Percentiles rank a stretch among this genome's conserved stretches.
These are phyloP conservation scores for Phalacrocorax pelagicus DNA, from an alignment of 2,113 vertebrate genomes.

Conservation along the genomic window DNA sequence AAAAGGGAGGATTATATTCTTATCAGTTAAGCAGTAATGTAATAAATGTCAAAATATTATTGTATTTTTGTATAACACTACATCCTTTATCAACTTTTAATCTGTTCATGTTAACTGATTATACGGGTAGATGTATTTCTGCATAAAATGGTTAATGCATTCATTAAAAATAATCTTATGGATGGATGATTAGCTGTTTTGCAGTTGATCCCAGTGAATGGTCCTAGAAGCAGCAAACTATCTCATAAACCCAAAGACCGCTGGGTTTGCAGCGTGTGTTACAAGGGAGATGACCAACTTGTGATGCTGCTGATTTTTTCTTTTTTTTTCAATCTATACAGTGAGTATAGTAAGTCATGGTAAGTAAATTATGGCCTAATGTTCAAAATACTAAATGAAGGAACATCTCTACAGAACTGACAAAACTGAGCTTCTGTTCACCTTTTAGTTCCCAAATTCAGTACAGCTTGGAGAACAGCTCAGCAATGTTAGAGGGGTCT, in stretches of 20 bases:
- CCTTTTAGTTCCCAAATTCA: neutral
- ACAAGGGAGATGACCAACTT: neutral
- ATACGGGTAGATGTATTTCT: neutral
- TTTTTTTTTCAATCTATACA: neutral
- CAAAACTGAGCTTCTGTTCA: neutral
- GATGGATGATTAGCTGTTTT: neutral
- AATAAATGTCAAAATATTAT: neutral
- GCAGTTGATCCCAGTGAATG: neutral
- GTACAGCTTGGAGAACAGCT: neutral
- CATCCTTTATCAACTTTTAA: neutral
- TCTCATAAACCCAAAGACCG: neutral
- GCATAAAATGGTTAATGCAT: neutral
- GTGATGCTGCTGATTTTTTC: neutral
- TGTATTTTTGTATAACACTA: neutral
- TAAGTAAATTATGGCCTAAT: neutral
- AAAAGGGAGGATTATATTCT: neutral
- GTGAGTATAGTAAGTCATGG: neutral
- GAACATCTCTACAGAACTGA: neutral
- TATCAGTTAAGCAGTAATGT: neutral
- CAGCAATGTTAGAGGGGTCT: neutral
- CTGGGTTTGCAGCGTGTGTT: neutral
- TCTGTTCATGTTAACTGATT: neutral
- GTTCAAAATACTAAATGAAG: neutral
- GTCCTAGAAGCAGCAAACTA: neutral
- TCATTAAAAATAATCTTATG: slow-evolving; percentile 5